These are phyloP conservation scores for Panzeria rudis DNA, from an alignment of 2,888 invertebrate species.

Conservation along the genomic window DNA sequence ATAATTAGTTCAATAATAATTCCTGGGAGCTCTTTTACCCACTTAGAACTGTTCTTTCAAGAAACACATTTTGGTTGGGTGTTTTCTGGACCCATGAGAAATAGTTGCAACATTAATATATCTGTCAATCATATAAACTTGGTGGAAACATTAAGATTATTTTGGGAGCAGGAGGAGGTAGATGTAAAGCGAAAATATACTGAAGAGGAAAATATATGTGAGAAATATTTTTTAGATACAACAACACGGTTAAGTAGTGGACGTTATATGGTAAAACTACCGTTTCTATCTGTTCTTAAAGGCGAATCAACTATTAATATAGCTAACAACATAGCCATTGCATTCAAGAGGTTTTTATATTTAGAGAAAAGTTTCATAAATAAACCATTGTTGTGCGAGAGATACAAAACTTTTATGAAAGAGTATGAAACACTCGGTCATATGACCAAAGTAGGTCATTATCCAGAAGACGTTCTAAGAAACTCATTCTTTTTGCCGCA, in stretches of 20 bases:
- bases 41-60: constrained; percentile 42
- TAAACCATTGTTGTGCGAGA: constrained; percentile 24
- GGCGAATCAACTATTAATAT: background rate
- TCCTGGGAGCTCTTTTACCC: constrained; percentile 23
- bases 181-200: constrained; percentile 10
- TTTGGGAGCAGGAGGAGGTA: constrained; percentile 35
- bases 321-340: constrained; percentile 38
- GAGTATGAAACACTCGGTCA: constrained; percentile 57
- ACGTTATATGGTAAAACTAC: constrained; percentile 38
- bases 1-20: constrained; percentile 18
- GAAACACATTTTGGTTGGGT: constrained; percentile 51
- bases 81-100: constrained; percentile 37
- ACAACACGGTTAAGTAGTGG: constrained; percentile 19
- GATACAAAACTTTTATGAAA: constrained; percentile 52
- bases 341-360: constrained; percentile 35
- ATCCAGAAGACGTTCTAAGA: constrained; percentile 35
- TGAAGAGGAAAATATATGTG: constrained; percentile 28
- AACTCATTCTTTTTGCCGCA: background rate
- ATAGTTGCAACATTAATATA: background rate
- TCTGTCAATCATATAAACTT: constrained; percentile 40
- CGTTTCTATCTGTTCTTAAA: constrained; percentile 24
- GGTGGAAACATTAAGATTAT: constrained; percentile 6
- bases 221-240: constrained; percentile 41
- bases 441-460: constrained; percentile 47
- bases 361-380: constrained; percentile 41